These are phyloP conservation scores for Stegodyphus mimosarum DNA, from an alignment of 1,140 invertebrate species.

Conservation along the genomic window DNA sequence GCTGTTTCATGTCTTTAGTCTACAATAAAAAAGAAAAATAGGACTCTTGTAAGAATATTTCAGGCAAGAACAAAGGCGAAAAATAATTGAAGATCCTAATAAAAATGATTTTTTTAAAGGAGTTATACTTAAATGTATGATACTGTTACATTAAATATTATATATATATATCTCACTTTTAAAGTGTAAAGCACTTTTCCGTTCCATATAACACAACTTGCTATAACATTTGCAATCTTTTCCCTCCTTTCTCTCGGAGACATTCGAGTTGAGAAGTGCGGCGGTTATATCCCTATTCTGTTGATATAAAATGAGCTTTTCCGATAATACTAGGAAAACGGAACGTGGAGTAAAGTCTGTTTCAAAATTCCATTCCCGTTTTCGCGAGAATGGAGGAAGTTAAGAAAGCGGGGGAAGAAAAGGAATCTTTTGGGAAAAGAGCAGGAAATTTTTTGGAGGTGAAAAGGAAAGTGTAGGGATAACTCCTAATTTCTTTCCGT, in stretches of 20 bases:
- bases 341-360: conserved; percentile 6
- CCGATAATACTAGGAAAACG: conserved; percentile 14
- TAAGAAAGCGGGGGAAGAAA: conserved; percentile 12
- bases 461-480: conserved; percentile 26
- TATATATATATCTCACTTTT: too few species aligned
- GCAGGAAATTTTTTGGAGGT: conserved; percentile 30
- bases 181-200: too few species aligned
- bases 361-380: conserved; percentile 41
- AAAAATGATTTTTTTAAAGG: too few species aligned
- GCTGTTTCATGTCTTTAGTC: too few species aligned
- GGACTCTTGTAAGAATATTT: too few species aligned
- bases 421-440: conserved; percentile 35
- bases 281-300: conserved; percentile 45
- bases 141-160: too few species aligned
- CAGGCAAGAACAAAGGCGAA: too few species aligned
- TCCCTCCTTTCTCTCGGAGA: conserved; percentile 1
- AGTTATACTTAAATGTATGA: too few species aligned
- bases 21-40: too few species aligned
- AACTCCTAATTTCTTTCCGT: conserved; percentile 45
- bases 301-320: conserved; percentile 51
- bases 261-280: conserved; percentile 14
- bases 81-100: too few species aligned
- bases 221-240: too few species aligned
- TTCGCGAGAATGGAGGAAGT: conserved; percentile 5
- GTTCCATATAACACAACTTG: too few species aligned